phyloP scores from a whole-genome alignment of 2,113 vertebrate species.

The Nansenia antarctica region DNA sequence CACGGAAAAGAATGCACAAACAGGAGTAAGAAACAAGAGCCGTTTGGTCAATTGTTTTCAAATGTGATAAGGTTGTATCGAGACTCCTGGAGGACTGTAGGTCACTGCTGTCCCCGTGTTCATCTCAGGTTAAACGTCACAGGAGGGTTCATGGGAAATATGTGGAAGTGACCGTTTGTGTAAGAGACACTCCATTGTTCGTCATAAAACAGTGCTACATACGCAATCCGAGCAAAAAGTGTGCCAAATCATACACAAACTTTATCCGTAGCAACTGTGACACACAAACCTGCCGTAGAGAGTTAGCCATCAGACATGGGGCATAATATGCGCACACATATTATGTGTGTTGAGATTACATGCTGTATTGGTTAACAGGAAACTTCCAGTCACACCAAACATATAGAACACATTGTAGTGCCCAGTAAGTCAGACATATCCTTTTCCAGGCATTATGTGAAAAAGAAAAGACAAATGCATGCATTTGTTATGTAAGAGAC shows the following conservation, averaged over 20 bases:
- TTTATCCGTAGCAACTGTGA: too few relatives aligned
- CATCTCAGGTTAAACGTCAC: neutral
- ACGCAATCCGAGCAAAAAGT: neutral
- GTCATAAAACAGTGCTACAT: neutral
- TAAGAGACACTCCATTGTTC: neutral
- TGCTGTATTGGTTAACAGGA: too few relatives aligned
- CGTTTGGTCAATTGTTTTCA: neutral
- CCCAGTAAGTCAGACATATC: too few relatives aligned
- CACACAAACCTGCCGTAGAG: too few relatives aligned
- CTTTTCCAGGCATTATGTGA: too few relatives aligned
- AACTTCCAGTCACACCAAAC: too few relatives aligned
- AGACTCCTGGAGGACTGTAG: neutral
- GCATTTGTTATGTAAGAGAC: neutral
- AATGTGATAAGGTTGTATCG: neutral
- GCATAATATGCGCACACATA: too few relatives aligned
- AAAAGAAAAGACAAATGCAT: too few relatives aligned
- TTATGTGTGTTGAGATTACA: too few relatives aligned
- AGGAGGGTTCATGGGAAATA: neutral
- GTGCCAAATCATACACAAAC: neutral
- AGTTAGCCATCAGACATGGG: too few relatives aligned
- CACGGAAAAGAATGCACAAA: constrained; percentile 24
- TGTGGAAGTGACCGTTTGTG: neutral
- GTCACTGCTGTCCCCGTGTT: neutral
- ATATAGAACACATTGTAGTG: too few relatives aligned
- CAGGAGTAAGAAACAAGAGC: neutral